A percentile compares a stretch with the other conserved stretches of the same genome.
These are phyloP conservation scores for Pomatorhinus ruficollis DNA, from an alignment of 2,113 vertebrate genomes.

Conservation along the genomic window DNA sequence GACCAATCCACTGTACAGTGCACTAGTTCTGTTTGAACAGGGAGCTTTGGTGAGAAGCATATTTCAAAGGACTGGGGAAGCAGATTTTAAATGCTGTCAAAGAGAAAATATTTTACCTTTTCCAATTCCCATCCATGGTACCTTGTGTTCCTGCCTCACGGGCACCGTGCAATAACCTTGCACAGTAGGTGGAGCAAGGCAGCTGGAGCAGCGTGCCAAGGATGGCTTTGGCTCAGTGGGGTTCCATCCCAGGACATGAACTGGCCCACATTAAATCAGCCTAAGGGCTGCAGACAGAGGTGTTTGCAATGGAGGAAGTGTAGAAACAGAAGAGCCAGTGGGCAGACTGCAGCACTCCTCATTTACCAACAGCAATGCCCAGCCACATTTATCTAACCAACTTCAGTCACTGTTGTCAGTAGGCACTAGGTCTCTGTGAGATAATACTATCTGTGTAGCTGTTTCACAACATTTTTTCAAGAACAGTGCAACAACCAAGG, in stretches of 20 bases:
- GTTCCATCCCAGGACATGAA: not conserved
- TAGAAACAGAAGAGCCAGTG: not conserved
- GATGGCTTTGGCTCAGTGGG: rapidly evolving
- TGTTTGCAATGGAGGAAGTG: not conserved
- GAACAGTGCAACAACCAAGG: not conserved
- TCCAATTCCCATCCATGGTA: not conserved
- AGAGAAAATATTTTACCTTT: not conserved
- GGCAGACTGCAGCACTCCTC: not conserved
- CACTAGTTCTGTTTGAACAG: conserved; percentile 7
- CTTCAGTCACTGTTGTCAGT: not conserved
- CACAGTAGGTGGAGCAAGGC: not conserved
- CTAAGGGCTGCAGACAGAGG: not conserved
- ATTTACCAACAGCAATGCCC: conserved; percentile 1
- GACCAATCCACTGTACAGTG: conserved; percentile 26
- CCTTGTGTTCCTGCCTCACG: not conserved
- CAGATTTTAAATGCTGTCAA: conserved; percentile 33
- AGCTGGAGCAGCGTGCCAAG: not conserved
- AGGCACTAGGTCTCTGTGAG: not conserved
- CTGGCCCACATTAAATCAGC: not conserved
- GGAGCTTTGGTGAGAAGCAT: conserved; percentile 9
- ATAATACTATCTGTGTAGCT: conserved; percentile 22
- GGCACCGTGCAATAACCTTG: not conserved
- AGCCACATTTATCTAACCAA: not conserved
- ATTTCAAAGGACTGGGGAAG: conserved; percentile 17
- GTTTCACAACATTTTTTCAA: conserved; percentile 23